A percentile compares a stretch with the other conserved stretches of the same genome.
Conservation (phyloP, 2,113 vertebrate species). For the Cygnus buccinator region DNA sequence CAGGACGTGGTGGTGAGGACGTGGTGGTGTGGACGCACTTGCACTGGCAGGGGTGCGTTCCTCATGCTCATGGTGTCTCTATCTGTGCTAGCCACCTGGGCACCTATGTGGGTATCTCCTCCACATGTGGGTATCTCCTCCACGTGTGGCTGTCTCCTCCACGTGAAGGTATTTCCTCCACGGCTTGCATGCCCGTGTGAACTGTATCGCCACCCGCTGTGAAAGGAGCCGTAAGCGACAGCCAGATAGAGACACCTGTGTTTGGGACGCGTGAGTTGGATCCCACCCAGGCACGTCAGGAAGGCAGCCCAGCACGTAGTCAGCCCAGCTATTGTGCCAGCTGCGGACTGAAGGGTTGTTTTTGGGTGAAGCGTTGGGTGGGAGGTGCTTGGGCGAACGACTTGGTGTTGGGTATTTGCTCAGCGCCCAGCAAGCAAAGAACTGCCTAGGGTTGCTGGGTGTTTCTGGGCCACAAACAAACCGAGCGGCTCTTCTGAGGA, state of each 20-base stretch:
- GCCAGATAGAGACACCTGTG: not conserved
- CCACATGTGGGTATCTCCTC: not conserved
- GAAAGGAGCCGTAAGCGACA: not conserved
- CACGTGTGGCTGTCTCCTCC: too few relatives aligned
- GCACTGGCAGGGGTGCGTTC: rapidly evolving
- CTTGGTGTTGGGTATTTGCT: not conserved
- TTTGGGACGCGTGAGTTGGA: not conserved
- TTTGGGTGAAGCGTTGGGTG: not conserved
- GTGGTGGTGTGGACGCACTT: rapidly evolving
- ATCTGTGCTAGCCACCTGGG: not conserved
- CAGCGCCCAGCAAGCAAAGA: not conserved
- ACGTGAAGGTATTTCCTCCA: not conserved
- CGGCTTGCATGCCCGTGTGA: not conserved
- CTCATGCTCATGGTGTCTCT: not conserved
- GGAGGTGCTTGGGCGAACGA: not conserved
- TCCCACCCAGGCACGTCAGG: not conserved
- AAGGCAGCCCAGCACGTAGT: not conserved
- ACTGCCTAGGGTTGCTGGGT: rapidly evolving
- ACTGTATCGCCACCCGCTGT: rapidly evolving
- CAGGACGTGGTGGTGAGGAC: not conserved
- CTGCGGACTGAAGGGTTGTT: not conserved
- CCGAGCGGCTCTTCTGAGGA: not conserved
- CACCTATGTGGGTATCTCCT: not conserved
- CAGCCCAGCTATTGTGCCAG: not conserved
- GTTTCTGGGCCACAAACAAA: not conserved